Conservation (phyloP, 1,140 invertebrate species). For the Cecropterus lyciades region DNA sequence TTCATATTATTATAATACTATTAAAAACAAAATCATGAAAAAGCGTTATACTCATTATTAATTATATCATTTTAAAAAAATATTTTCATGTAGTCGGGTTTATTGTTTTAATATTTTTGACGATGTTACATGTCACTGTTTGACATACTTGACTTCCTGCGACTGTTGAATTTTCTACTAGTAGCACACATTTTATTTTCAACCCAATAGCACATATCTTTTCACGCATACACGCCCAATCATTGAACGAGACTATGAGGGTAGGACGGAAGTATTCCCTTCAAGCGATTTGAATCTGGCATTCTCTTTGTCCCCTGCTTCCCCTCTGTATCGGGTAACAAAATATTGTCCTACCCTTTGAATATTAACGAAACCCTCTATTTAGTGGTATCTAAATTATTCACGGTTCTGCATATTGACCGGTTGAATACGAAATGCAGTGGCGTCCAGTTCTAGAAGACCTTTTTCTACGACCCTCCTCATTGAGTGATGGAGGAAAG, state of each 20-base stretch:
- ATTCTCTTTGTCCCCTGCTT: slow-evolving; percentile 33
- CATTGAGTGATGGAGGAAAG: slow-evolving; percentile 6
- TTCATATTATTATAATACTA: no score
- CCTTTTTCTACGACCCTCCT: slow-evolving; percentile 10
- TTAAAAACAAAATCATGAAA: no score
- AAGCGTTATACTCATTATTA: no score
- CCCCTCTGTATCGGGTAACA: slow-evolving; percentile 35
- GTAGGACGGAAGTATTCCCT: slow-evolving; percentile 26
- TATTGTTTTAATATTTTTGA: no score
- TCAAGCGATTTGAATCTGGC: slow-evolving; percentile 34
- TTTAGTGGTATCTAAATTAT: slow-evolving; percentile 37
- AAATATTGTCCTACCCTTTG: slow-evolving; percentile 40
- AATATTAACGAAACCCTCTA: slow-evolving; percentile 37
- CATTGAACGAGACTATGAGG: slow-evolving; percentile 6
- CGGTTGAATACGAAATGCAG: slow-evolving; percentile 28
- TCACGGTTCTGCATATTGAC: slow-evolving; percentile 32
- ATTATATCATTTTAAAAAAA: no score
- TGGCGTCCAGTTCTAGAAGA: not conserved
- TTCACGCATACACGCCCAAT: slow-evolving; percentile 30
- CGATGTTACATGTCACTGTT: no score
- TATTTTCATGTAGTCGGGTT: no score
- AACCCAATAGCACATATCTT: slow-evolving; percentile 24
- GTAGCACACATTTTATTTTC: slow-evolving; percentile 9
- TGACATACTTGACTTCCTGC: no score
- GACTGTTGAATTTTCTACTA: not conserved